Percentiles rank a stretch among this genome's conserved stretches.
Conservation (phyloP, 2,113 vertebrate species). For the Eurypyga helias region DNA sequence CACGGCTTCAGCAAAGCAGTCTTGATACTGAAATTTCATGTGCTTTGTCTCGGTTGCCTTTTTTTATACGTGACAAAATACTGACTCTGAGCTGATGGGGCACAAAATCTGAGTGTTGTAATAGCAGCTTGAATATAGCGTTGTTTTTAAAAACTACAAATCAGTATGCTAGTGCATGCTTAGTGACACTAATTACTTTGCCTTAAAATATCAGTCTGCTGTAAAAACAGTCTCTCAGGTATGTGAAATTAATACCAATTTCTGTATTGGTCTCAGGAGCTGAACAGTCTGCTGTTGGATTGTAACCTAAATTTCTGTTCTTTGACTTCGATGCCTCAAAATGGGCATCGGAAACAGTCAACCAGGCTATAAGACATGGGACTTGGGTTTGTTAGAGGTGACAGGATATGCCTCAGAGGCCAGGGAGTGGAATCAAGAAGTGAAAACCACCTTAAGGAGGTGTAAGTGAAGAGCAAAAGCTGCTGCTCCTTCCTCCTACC, state of each 20-base stretch:
- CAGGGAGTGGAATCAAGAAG: not conserved
- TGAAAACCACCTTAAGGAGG: not conserved
- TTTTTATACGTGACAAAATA: not conserved
- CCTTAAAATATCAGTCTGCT: slow-evolving; percentile 21
- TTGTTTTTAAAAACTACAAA: not conserved
- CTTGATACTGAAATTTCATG: not conserved
- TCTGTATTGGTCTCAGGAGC: not conserved
- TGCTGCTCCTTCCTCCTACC: not conserved
- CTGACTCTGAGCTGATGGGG: not conserved
- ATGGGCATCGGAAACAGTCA: not conserved
- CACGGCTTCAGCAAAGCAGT: not conserved
- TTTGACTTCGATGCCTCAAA: not conserved
- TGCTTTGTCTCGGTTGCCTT: not conserved
- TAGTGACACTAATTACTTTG: slow-evolving; percentile 8
- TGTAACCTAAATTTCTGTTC: not conserved
- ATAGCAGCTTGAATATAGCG: not conserved
- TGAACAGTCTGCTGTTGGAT: not conserved
- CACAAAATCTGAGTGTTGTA: not conserved
- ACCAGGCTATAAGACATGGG: not conserved
- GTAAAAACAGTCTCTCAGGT: not conserved
- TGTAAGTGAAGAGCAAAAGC: not conserved
- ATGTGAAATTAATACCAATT: slow-evolving; percentile 7
- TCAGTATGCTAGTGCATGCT: not conserved
- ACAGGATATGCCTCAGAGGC: not conserved
- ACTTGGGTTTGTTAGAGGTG: not conserved